A percentile compares a stretch with the other conserved stretches of the same genome.
Evolutionary conservation across 2,113 vertebrate genomes (phyloP).

Genomic region (Crypturellus undulatus): DNA sequence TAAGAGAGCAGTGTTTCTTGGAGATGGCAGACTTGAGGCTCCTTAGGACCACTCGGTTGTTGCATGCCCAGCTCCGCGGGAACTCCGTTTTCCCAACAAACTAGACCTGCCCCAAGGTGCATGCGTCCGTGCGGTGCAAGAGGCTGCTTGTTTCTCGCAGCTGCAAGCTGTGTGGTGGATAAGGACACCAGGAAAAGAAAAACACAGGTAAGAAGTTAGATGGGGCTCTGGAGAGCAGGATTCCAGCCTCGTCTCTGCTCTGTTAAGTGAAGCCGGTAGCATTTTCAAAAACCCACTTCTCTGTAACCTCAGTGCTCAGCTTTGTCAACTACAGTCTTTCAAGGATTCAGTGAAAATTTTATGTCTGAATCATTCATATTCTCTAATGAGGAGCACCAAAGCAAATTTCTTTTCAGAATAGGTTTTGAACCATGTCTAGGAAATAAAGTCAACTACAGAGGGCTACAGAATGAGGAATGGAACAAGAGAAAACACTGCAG

Average conservation of each 20-base stretch:
- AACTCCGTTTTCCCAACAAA: not conserved
- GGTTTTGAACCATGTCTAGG: not conserved
- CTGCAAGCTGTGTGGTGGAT: not conserved
- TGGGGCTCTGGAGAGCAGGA: slow-evolving; percentile 35
- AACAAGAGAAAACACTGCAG: not conserved
- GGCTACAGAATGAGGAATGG: not conserved
- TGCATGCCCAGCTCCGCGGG: not conserved
- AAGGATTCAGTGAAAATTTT: slow-evolving; percentile 7
- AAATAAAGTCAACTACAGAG: not conserved
- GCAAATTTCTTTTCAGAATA: not conserved
- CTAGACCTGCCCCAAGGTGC: not conserved
- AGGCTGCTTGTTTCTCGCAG: not conserved
- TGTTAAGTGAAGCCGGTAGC: slow-evolving; percentile 8
- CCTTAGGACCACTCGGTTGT: not conserved
- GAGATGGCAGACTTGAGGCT: not conserved
- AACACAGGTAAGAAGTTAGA: slow-evolving; percentile 10
- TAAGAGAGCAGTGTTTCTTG: not conserved
- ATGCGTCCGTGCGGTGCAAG: not conserved
- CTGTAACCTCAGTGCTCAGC: not conserved
- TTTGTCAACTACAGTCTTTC: slow-evolving; percentile 3
- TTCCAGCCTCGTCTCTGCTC: slow-evolving; percentile 1
- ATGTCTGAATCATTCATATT: not conserved
- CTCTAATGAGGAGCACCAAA: not conserved
- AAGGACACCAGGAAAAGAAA: not conserved
- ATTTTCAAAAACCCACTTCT: slow-evolving; percentile 43